These are phyloP conservation scores for Bombylius major DNA, from an alignment of 2,888 invertebrate genomes.

Conservation along the genomic window DNA sequence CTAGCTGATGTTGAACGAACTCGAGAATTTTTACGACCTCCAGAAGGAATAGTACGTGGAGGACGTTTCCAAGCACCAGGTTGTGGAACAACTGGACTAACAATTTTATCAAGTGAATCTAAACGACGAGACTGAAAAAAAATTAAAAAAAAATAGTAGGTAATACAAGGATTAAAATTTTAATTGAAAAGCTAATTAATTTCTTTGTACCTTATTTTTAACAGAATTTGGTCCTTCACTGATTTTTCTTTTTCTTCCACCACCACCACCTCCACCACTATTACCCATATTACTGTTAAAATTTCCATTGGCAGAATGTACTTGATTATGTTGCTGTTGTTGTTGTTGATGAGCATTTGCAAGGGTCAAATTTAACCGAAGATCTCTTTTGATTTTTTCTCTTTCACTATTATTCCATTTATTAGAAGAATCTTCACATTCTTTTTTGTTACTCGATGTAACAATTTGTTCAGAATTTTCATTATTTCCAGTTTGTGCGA, in stretches of 20 bases:
- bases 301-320: background rate
- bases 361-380: constrained; percentile 28
- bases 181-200: constrained; percentile 21
- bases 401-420: constrained; percentile 15
- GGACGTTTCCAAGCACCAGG: constrained; percentile 71
- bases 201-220: constrained; percentile 32
- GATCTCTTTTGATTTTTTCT: constrained; percentile 28
- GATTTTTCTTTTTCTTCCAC: constrained; percentile 31
- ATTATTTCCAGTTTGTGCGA: background rate
- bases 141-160: constrained; percentile 37
- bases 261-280: constrained; percentile 13
- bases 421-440: background rate
- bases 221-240: constrained; percentile 34
- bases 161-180: too few relatives aligned
- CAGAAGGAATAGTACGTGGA: constrained; percentile 31
- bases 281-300: too few relatives aligned
- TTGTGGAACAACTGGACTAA: constrained; percentile 83
- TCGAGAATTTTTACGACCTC: constrained; percentile 30
- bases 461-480: background rate
- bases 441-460: background rate
- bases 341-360: constrained; percentile 7
- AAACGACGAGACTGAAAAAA: constrained; percentile 46
- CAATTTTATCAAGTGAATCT: constrained; percentile 75
- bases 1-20: constrained; percentile 38
- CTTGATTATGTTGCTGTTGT: background rate